phyloP scores from a whole-genome alignment of 2,888 invertebrate genomes.

The Stramonita haemastoma region DNA sequence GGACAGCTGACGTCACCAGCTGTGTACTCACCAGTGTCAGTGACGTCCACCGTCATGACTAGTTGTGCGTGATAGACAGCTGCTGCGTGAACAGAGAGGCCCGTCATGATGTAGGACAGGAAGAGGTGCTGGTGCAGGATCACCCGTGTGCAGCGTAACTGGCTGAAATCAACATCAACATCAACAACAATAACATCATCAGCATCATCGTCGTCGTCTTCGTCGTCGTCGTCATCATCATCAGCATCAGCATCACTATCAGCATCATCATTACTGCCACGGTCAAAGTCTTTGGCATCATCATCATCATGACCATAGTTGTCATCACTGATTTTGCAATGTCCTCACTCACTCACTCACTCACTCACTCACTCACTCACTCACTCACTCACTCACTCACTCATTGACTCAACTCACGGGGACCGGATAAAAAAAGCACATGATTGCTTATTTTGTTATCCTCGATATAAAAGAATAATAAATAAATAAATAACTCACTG shows the following conservation, averaged over 20 bases:
- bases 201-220: not conserved
- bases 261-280: not conserved
- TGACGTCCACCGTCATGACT: conserved; percentile 52
- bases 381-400: no score
- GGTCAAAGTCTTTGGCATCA: no score
- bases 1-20: not conserved
- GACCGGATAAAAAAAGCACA: no score
- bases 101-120: conserved; percentile 90
- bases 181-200: not conserved
- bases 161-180: conserved; percentile 74
- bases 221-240: not conserved
- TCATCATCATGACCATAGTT: no score
- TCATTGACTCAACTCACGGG: no score
- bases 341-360: no score
- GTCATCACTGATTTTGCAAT: no score
- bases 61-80: no score
- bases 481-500: no score
- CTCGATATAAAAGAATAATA: no score
- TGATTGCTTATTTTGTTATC: no score
- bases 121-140: conserved; percentile 96
- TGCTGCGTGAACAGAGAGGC: conserved; percentile 90
- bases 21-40: conserved; percentile 55
- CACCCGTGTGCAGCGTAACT: conserved; percentile 91
- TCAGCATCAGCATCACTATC: not conserved
- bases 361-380: no score